These are phyloP conservation scores for Paramuricea clavata DNA, from an alignment of 92 coral and sea anemone genomes.

Conservation along the genomic window DNA sequence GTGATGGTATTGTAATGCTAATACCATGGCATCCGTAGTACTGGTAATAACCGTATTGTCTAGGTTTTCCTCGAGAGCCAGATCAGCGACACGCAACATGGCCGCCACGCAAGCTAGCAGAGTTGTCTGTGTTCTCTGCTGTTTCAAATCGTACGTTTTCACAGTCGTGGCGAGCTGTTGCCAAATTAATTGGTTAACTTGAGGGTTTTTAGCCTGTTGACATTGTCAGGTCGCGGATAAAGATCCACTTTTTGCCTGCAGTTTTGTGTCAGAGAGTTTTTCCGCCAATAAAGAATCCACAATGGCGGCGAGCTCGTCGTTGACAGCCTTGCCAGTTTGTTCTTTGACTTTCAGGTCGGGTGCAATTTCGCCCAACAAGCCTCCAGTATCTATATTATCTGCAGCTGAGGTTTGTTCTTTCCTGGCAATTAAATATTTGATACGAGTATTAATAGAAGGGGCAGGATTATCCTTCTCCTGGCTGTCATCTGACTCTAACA, in stretches of 20 bases:
- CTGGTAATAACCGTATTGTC: neutral
- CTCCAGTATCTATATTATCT: neutral
- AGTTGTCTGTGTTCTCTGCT: conserved; percentile 11
- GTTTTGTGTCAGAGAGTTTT: conserved; percentile 26
- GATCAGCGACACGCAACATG: conserved; percentile 12
- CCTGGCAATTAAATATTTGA: neutral
- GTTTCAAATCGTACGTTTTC: conserved; percentile 4
- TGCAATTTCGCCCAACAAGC: conserved; percentile 5
- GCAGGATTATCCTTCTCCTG: neutral
- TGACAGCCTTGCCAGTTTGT: conserved; percentile 58
- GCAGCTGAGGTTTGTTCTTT: neutral
- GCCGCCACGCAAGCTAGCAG: conserved; percentile 19
- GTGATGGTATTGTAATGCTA: neutral
- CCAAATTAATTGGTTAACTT: neutral
- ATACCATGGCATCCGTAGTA: neutral
- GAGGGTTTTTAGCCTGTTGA: neutral
- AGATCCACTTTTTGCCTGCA: conserved; percentile 2
- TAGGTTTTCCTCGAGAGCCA: neutral
- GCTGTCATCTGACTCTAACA: neutral
- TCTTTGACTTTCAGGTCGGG: conserved; percentile 47
- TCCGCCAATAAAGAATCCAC: conserved; percentile 51
- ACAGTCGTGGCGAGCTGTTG: neutral
- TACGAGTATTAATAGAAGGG: conserved; percentile 18
- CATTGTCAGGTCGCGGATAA: neutral
- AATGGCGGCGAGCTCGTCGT: conserved; percentile 67